These are phyloP conservation scores for Colletes latitarsis DNA, from an alignment of 1,140 invertebrate genomes.

Conservation along the genomic window DNA sequence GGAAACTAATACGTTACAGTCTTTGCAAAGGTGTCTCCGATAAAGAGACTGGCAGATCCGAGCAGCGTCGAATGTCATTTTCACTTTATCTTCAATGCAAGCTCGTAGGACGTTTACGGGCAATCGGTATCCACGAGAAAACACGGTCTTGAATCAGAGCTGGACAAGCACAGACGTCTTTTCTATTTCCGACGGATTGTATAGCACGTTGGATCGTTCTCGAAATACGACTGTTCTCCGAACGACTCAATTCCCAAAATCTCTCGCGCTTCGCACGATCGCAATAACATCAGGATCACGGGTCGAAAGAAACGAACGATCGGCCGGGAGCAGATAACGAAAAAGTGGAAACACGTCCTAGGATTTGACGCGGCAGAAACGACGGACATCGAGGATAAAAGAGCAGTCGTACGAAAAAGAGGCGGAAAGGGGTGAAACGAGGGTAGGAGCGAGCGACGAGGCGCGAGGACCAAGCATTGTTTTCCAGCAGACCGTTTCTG, in stretches of 20 bases:
- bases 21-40: no score
- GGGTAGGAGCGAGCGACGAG: constrained; percentile 23
- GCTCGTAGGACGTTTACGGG: no score
- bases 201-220: no score
- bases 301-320: not conserved
- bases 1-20: no score
- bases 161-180: not conserved
- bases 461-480: constrained; percentile 60
- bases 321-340: not conserved
- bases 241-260: constrained; percentile 20
- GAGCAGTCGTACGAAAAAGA: not conserved
- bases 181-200: no score
- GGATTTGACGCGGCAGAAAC: constrained; percentile 1
- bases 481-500: constrained; percentile 56
- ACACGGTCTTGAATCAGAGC: not conserved
- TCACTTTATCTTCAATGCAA: no score
- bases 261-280: not conserved
- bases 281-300: not conserved
- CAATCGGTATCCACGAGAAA: no score
- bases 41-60: no score
- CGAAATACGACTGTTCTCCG: not conserved
- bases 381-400: constrained; percentile 10
- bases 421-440: not conserved
- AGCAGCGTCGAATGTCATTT: no score
- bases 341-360: not conserved